These are phyloP conservation scores for Colostygia pectinataria DNA, from an alignment of 2,888 invertebrate species.

Conservation along the genomic window DNA sequence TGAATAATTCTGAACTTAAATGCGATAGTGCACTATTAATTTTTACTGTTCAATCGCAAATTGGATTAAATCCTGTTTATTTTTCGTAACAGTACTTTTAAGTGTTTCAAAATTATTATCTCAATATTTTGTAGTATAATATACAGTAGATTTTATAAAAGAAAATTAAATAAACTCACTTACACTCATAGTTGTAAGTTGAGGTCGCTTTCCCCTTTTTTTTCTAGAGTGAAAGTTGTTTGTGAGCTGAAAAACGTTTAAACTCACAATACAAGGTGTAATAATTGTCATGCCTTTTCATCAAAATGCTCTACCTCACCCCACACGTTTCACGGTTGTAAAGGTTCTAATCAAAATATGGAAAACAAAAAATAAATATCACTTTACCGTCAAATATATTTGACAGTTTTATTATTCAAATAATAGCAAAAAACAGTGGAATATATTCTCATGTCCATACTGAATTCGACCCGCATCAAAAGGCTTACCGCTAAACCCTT, in stretches of 20 bases:
- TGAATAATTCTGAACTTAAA: slow-evolving; percentile 48
- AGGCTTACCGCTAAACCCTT: slow-evolving; percentile 75
- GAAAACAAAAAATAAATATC: slow-evolving; percentile 65
- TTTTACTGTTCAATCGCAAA: slow-evolving; percentile 4
- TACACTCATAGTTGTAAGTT: too few relatives aligned
- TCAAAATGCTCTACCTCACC: background rate
- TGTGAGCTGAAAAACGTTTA: too few relatives aligned
- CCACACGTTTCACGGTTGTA: slow-evolving; percentile 25
- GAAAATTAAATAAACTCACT: too few relatives aligned
- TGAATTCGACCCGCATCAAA: slow-evolving; percentile 81
- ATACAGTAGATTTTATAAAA: too few relatives aligned
- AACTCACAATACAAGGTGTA: too few relatives aligned
- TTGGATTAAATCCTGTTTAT: background rate
- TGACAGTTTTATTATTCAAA: slow-evolving; percentile 79
- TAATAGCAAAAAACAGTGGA: slow-evolving; percentile 75
- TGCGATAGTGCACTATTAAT: slow-evolving; percentile 16
- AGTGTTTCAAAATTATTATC: too few relatives aligned
- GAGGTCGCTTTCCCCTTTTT: too few relatives aligned
- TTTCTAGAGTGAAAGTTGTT: too few relatives aligned
- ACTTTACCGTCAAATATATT: slow-evolving; percentile 62
- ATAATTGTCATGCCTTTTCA: too few relatives aligned
- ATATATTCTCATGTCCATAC: slow-evolving; percentile 73
- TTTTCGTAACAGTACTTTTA: too few relatives aligned
- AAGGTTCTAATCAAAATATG: slow-evolving; percentile 41
- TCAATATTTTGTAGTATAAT: too few relatives aligned